Percentiles rank a stretch among this genome's conserved stretches.
Evolutionary conservation across 1,140 invertebrate species (phyloP).

Genomic region (Lordiphosa mommai): DNA sequence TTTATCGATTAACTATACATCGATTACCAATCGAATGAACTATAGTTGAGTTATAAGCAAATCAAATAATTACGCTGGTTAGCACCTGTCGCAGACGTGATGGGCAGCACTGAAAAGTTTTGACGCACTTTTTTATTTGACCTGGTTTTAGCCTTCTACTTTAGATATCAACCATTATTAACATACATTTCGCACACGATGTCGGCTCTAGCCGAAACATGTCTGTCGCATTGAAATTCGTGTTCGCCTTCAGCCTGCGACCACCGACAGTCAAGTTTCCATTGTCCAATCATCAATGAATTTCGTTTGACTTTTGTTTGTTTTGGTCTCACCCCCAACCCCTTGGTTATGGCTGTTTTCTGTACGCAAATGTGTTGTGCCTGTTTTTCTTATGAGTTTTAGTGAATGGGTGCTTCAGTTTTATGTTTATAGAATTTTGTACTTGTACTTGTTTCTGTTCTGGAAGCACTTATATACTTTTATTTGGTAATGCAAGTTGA

Average conservation of each 20-base stretch:
- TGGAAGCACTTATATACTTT: slow-evolving; percentile 7
- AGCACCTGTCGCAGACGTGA: no score
- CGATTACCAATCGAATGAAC: no score
- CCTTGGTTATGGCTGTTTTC: no score
- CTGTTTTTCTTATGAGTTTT: slow-evolving; percentile 10
- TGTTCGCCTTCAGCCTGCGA: background rate
- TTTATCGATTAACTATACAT: no score
- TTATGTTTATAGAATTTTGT: slow-evolving; percentile 37
- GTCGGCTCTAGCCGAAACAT: background rate
- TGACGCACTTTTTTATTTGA: no score
- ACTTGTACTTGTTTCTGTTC: slow-evolving; percentile 12
- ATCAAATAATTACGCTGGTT: no score
- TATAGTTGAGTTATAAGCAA: no score
- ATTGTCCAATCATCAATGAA: slow-evolving; percentile 8
- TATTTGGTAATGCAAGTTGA: no score
- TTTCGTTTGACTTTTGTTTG: background rate
- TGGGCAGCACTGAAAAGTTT: no score
- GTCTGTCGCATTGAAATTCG: background rate
- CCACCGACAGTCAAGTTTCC: background rate
- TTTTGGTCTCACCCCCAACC: no score
- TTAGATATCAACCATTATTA: no score
- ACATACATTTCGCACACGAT: background rate
- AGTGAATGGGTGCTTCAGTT: slow-evolving; percentile 21
- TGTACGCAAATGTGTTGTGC: background rate
- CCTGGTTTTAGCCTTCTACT: no score